Evolutionary conservation across 2,113 vertebrate species (phyloP).

Genomic region (Engraulis encrasicolus): DNA sequence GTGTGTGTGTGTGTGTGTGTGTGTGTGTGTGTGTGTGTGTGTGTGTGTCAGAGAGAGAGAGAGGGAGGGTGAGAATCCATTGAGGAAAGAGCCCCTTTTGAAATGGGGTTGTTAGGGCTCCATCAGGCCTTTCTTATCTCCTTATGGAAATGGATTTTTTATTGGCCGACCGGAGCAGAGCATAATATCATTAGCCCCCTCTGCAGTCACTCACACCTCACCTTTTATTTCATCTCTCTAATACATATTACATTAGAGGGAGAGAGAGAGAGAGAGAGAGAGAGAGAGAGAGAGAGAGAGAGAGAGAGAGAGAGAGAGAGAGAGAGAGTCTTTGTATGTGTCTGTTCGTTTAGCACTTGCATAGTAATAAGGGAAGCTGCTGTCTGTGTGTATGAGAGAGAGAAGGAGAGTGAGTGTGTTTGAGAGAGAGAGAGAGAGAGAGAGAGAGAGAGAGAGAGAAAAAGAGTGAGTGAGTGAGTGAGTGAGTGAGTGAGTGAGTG

Average conservation of each 20-base stretch:
- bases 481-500: background rate
- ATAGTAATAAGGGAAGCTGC: no score
- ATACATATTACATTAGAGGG: background rate
- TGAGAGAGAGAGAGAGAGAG: no score
- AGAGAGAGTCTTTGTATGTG: no score
- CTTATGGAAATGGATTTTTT: background rate
- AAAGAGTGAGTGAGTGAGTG: background rate
- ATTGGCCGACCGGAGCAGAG: background rate
- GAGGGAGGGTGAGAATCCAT: background rate
- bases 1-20: background rate
- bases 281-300: background rate
- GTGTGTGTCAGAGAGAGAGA: background rate
- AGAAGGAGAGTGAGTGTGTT: no score
- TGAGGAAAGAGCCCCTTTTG: background rate
- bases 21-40: background rate
- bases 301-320: no score
- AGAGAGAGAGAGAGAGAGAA: no score
- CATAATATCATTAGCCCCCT: background rate
- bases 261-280: background rate
- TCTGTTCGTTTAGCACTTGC: no score
- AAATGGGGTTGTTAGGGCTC: slow-evolving; percentile 9
- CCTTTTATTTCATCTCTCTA: slow-evolving; percentile 25
- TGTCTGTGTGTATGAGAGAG: no score
- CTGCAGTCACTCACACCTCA: background rate
- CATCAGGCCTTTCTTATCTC: background rate